Conservation (phyloP, 1,140 invertebrate species). For the Cherax destructor region DNA sequence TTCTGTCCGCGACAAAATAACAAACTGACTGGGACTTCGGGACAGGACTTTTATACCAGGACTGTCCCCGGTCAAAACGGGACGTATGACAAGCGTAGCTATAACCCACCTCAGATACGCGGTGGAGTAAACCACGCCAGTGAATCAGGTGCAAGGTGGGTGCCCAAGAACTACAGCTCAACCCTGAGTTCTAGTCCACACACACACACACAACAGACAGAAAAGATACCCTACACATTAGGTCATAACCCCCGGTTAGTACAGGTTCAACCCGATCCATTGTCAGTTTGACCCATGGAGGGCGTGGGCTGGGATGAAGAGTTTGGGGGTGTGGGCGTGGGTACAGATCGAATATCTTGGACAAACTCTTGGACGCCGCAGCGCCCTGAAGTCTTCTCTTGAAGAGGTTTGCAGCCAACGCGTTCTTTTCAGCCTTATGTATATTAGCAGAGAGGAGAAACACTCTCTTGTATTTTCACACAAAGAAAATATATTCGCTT, state of each 20-base stretch:
- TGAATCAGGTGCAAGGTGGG: too few relatives aligned
- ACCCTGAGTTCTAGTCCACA: too few relatives aligned
- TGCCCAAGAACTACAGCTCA: too few relatives aligned
- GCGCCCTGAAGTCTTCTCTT: neutral
- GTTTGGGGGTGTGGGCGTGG: neutral
- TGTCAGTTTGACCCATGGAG: neutral
- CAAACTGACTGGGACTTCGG: too few relatives aligned
- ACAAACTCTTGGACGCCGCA: neutral
- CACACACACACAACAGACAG: too few relatives aligned
- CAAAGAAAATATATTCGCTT: neutral
- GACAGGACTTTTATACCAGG: too few relatives aligned
- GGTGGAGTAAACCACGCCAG: too few relatives aligned
- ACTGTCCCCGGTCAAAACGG: too few relatives aligned
- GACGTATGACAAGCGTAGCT: too few relatives aligned
- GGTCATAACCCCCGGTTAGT: neutral
- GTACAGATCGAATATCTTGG: neutral
- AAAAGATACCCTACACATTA: neutral
- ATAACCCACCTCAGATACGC: too few relatives aligned
- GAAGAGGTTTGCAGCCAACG: neutral
- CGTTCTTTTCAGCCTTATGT: neutral
- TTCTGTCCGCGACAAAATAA: too few relatives aligned
- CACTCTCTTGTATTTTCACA: neutral
- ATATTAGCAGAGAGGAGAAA: neutral
- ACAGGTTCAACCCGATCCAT: neutral
- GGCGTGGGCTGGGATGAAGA: too few relatives aligned